phyloP scores from a whole-genome alignment of 2,888 invertebrate genomes.

The Caenorhabditis macrosperma region DNA sequence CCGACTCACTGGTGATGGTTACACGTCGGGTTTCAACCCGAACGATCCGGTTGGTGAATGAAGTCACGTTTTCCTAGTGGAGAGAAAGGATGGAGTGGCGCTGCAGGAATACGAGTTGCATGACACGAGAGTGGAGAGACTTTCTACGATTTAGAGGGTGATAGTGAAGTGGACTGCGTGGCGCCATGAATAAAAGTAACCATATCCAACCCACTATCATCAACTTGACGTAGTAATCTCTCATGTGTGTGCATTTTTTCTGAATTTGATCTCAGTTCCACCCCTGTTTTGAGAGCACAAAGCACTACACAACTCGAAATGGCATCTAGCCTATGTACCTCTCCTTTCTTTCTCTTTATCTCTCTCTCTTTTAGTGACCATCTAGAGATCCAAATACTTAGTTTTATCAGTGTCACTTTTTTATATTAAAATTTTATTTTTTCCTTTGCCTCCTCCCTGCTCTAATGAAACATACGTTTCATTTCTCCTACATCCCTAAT shows the following conservation, averaged over 20 bases:
- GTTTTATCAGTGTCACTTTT: slow-evolving; percentile 26
- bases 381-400: slow-evolving; percentile 2
- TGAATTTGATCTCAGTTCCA: neutral
- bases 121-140: slow-evolving; percentile 2
- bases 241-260: neutral
- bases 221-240: neutral
- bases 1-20: slow-evolving; percentile 72
- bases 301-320: neutral
- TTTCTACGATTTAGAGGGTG: no score
- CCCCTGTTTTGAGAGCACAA: slow-evolving; percentile 1
- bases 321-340: neutral
- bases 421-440: slow-evolving; percentile 14
- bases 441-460: neutral
- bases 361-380: neutral
- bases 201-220: no score
- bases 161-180: no score
- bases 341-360: slow-evolving; percentile 12
- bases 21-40: slow-evolving; percentile 72
- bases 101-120: no score
- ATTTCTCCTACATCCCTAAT: neutral
- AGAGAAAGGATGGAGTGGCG: neutral
- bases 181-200: neutral
- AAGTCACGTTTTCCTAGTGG: neutral
- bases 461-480: no score
- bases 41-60: slow-evolving; percentile 69